These are phyloP conservation scores for Coregonus ussuriensis DNA, from an alignment of 2,797 vertebrate genomes.

Conservation along the genomic window DNA sequence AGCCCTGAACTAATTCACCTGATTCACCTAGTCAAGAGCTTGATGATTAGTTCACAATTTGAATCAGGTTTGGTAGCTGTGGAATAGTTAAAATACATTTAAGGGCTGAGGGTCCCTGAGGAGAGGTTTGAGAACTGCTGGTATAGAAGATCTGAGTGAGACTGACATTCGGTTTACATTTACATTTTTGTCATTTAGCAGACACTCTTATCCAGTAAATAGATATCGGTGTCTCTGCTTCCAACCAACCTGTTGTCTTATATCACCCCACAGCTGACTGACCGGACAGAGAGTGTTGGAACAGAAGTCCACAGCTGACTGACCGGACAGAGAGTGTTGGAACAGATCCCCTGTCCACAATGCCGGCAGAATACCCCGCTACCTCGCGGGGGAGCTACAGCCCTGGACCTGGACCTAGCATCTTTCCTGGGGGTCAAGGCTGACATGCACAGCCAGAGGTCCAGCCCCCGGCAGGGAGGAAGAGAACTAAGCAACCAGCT, in stretches of 20 bases:
- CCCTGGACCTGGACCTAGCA: constrained; percentile 80
- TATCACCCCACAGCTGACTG: background rate
- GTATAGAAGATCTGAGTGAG: background rate
- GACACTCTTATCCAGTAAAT: constrained; percentile 32
- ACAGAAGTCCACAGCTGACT: background rate
- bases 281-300: background rate
- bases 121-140: background rate
- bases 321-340: too few relatives aligned
- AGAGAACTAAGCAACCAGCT: rapidly evolving
- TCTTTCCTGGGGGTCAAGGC: constrained; percentile 78
- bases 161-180: background rate
- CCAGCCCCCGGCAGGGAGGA: background rate
- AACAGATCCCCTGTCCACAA: constrained; percentile 79
- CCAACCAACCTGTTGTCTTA: constrained; percentile 8
- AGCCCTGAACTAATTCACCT: too few relatives aligned
- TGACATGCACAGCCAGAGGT: constrained; percentile 61
- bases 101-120: background rate
- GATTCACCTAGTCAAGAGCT: too few relatives aligned
- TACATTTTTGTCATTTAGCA: background rate
- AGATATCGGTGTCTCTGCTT: constrained; percentile 43
- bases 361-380: constrained; percentile 83
- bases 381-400: constrained; percentile 75
- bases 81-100: background rate
- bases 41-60: too few relatives aligned
- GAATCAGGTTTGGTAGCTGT: background rate